Conservation (phyloP, 1,140 invertebrate species). For the Euura saliciscinereae region DNA sequence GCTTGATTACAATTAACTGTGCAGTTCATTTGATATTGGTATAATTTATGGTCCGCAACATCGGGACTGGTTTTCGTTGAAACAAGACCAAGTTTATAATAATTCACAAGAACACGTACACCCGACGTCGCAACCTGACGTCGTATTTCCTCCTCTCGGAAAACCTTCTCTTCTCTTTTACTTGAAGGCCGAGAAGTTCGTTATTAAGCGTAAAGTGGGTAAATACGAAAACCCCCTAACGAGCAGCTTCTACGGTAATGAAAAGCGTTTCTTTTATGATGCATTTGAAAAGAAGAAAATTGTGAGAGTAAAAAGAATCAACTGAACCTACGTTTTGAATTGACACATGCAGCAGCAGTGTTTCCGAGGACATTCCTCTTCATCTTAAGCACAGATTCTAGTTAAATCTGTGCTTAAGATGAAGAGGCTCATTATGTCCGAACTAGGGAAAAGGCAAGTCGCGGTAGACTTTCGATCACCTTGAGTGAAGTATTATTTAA, state of each 20-base stretch:
- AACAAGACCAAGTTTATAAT: neutral
- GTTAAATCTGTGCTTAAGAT: too few species aligned
- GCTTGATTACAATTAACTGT: too few species aligned
- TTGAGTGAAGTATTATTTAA: too few species aligned
- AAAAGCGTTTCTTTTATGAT: neutral
- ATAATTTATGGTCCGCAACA: neutral
- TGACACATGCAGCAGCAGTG: neutral
- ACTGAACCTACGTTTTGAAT: neutral
- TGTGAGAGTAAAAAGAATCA: neutral
- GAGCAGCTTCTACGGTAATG: neutral
- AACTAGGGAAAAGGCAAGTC: too few species aligned
- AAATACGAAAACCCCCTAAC: neutral
- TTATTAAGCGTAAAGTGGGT: neutral
- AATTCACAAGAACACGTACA: neutral
- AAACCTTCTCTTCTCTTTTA: neutral
- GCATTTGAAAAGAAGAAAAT: neutral
- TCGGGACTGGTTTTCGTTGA: neutral
- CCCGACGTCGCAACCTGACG: neutral
- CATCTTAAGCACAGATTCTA: too few species aligned
- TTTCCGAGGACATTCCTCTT: too few species aligned
- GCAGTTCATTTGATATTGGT: slow-evolving; percentile 2
- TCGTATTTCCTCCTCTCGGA: neutral
- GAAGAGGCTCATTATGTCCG: too few species aligned
- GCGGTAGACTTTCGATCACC: too few species aligned
- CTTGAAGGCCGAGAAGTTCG: neutral